Base-by-base conservation (phyloP, 2,113 vertebrate genomes). In the Centrocercus urophasianus region DNA sequence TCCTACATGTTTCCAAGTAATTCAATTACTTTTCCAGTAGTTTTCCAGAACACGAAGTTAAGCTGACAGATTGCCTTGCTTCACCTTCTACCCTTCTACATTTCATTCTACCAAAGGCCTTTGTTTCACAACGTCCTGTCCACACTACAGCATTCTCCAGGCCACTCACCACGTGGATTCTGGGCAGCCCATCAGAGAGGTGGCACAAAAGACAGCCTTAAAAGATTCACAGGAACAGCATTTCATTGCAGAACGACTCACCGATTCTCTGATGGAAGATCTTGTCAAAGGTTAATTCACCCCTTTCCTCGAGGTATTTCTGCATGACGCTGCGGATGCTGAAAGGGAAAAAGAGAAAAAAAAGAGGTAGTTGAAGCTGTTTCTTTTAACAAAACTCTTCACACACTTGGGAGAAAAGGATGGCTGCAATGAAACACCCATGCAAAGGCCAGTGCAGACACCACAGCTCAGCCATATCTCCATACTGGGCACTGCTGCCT, bases 241-340 rank as follows among this genome's bases (percentile, higher is more conserved):
- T 25, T 57, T 61, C 8, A 32, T 1, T 86, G 59, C 73, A 63
- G 34, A 3, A 4, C 0, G 7, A 98, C 99, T 99, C 91, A 99
- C 99, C 99, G 30, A 99, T 99, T 96, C 98, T 99, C 98, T 99
- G 99, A 95, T 98, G 98, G 98, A 99, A 99, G 92, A 99, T 99
- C 97, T 99, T 99, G 98, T 99, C 99, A 3, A 99, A 99, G 50
- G 99, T 98, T 86, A 99, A 97, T 95, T 99, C 99, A 27, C 99
- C 98, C 96, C 99, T 98, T 74, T 99, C 99, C 94, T 98, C 98
- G 6, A 99, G 98, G 94, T 99, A 99, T 94, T 99, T 99, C 98
- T 99, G 99, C 99, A 99, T 99, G 93, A 99, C 99, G 14, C 99
- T 99, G 96, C 99, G 99, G 96, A 99, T 99, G 48, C 99, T 99